Evolutionary conservation across 1,140 invertebrate genomes (phyloP).

Genomic region (Eumaeus atala): DNA sequence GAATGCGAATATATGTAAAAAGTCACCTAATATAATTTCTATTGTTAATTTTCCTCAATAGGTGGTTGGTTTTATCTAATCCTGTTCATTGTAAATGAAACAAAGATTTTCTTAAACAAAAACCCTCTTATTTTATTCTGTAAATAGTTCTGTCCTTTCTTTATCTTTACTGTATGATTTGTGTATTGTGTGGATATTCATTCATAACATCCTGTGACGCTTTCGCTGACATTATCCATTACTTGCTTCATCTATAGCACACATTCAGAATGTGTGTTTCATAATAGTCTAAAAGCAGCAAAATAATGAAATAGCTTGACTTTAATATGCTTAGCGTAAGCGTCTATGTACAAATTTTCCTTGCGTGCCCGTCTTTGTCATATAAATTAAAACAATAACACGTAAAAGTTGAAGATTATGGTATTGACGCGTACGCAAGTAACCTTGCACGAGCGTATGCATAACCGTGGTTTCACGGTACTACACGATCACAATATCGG

Average conservation of each 20-base stretch:
- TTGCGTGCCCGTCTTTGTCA: conserved; percentile 4
- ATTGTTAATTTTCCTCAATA: too few species aligned
- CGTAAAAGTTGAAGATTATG: too few species aligned
- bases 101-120: too few species aligned
- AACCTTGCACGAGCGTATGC: too few species aligned
- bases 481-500: too few species aligned
- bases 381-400: neutral
- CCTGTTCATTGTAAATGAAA: too few species aligned
- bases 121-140: too few species aligned
- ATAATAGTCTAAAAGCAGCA: neutral
- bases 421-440: neutral
- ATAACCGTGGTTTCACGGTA: too few species aligned
- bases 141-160: neutral
- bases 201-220: conserved; percentile 11
- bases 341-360: neutral
- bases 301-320: neutral
- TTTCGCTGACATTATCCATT: conserved; percentile 8
- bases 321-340: neutral
- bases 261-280: neutral
- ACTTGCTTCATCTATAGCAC: conserved; percentile 5
- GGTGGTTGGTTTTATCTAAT: too few species aligned
- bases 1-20: too few species aligned
- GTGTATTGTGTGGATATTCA: conserved; percentile 12
- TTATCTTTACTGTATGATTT: conserved; percentile 16
- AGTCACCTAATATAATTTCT: too few species aligned